Evolutionary conservation across 2,797 vertebrate species (phyloP), one percentile per base, ranked within the genome.

Genomic region (Gastrophryne carolinensis): DNA sequence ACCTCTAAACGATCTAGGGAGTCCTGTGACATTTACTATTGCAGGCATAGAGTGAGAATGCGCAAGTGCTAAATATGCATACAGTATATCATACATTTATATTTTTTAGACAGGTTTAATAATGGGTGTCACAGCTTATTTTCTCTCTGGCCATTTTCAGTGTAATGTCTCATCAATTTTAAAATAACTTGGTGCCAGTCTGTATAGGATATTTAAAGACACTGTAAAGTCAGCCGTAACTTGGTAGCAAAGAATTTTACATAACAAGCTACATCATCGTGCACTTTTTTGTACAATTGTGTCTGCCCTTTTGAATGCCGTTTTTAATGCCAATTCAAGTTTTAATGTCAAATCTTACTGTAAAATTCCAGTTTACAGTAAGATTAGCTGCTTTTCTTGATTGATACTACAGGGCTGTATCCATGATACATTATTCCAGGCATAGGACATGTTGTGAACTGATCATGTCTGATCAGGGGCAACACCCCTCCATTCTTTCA

Each of bases 121-220:
- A 50, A 65, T 32, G 44, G 63, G 49, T 65, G 27, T 65, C 63
- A 65, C 63, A 50, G 21, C 63, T 49, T 65, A 65, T 65, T 65
- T 65, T 65, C 44, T 50, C 63, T 49, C n/a, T 23, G 29, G 34
- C 44, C 19, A 50, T 65, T 65, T 29, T 23, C 41, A 23, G 27
- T 50, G 63, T 34, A 65, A 64, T 44, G 23, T 54, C 34, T 73
- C 71, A 73, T 64, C 47, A 52, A 64, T 73, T 54, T 64, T 64
- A 73, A 73, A 64, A 73, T 73, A 73, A 64, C 71, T 50, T 64
- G 71, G 71, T 44, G 71, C 60, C 71, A 73, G 71, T 56, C 71
- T 41, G 56, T 62, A 50, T 8, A 23, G 26, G 49, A 73, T 73
- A 73, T 73, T 64, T 73, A 64, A 73, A 62, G 60, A 44, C 12